Base-by-base conservation (phyloP, 2,113 vertebrate species). In the Podilymbus podiceps region DNA sequence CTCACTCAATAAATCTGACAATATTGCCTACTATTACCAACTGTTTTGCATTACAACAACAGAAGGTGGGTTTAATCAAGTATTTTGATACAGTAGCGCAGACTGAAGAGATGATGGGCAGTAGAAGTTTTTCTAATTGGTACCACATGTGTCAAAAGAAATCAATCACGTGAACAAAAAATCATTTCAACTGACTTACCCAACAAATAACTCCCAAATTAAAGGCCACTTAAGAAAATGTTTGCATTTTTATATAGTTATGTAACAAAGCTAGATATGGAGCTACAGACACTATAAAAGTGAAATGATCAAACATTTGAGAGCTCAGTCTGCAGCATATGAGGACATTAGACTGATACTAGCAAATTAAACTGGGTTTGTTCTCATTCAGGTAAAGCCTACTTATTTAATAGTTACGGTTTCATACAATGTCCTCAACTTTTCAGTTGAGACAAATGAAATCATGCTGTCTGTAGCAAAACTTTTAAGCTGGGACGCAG, bases 1-100 rank as follows among this genome's bases (percentile, higher is more conserved):
- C 85, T 97, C 95, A 96, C 91, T 97, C 90, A 93, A 93, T 97
- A 95, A 97, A 97, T 96, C 95, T 93, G 90, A 95, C 90, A 86
- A 27, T 93, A 67, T 90, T 77, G 93, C 92, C 88, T 93, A 55
- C 85, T 73, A 81, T 94, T 94, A 74, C 90, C 94, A 91, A 96
- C 76, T 95, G 96, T 12, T 96, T 93, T 94, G 81, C 87, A 95
- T 96, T 95, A 96, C 74, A 97, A 90, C 90, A 89, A 88, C 85
- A 90, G 80, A 91, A 96, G 91, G 85, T 88, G 88, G 76, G 93
- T 95, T 95, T 93, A 97, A 94, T 90, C 94, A 96, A 85, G 93
- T 76, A 92, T 95, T 95, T 88, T 93, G 93, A 96, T 96, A 96
- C 94, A 96, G 93, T 96, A 97, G 93, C 92, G 1, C 87, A 67